Conservation (phyloP, 2,113 vertebrate species). For the Probosciger aterrimus region DNA sequence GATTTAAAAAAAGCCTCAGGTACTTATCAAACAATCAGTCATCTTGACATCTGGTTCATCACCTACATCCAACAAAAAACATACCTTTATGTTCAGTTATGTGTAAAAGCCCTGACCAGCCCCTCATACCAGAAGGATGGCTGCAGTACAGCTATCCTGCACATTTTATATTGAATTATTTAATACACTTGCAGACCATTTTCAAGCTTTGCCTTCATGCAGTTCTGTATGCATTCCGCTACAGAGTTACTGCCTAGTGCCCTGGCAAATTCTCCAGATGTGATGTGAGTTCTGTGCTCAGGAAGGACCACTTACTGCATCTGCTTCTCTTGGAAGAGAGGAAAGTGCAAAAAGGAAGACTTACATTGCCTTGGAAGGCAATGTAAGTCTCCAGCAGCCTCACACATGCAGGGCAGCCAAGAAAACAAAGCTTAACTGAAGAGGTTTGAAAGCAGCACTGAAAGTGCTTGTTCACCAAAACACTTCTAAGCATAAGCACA, state of each 20-base stretch:
- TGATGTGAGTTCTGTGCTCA: background rate
- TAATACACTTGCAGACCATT: background rate
- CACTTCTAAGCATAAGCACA: background rate
- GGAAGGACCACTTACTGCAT: background rate
- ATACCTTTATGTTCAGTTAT: background rate
- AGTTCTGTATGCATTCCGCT: background rate
- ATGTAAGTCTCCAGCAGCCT: background rate
- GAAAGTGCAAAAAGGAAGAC: background rate
- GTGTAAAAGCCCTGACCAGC: background rate
- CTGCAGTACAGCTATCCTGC: background rate
- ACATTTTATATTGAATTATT: background rate
- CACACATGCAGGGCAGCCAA: background rate
- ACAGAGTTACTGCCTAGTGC: background rate
- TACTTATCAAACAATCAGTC: background rate
- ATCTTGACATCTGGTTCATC: background rate
- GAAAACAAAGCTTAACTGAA: background rate
- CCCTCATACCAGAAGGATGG: background rate
- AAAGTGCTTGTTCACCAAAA: background rate
- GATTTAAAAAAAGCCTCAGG: background rate
- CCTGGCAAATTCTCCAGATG: background rate
- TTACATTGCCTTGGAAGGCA: background rate
- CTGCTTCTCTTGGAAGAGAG: background rate
- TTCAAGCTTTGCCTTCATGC: background rate
- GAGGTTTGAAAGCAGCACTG: background rate
- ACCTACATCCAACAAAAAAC: background rate